phyloP scores from a whole-genome alignment of 53 echinoderm and acorn worm species.

The Arbacia lixula region DNA sequence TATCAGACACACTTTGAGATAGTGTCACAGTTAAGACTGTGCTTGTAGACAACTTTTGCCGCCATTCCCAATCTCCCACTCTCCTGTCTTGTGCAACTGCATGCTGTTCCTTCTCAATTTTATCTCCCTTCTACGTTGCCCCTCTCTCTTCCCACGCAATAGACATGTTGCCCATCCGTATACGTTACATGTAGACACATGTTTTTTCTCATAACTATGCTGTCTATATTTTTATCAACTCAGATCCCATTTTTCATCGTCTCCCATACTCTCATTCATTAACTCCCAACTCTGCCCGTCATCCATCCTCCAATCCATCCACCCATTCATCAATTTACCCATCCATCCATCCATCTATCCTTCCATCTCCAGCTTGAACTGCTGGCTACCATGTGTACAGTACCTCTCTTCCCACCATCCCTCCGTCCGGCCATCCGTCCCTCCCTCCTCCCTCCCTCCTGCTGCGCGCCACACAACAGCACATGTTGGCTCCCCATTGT shows the following conservation, averaged over 20 bases:
- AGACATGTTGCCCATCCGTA: too few species aligned
- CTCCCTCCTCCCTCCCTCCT: slow-evolving; percentile 28
- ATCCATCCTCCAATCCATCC: background rate
- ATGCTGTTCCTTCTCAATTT: background rate
- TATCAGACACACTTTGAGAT: too few species aligned
- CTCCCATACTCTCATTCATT: too few species aligned
- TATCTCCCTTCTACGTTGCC: background rate
- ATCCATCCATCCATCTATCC: background rate
- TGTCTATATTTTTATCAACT: too few species aligned
- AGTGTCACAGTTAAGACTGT: too few species aligned
- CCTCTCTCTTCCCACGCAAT: background rate
- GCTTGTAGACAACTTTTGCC: too few species aligned
- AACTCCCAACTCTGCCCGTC: background rate
- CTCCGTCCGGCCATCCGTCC: background rate
- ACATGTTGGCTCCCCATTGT: slow-evolving; percentile 24
- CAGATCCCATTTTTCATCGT: too few species aligned
- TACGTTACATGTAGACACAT: too few species aligned
- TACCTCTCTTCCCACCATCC: background rate
- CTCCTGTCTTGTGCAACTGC: background rate
- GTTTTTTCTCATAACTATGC: too few species aligned
- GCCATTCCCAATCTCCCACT: too few species aligned
- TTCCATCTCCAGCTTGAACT: background rate
- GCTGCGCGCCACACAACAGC: too few species aligned
- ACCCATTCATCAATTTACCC: background rate
- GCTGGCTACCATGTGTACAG: slow-evolving; percentile 37